phyloP scores from a whole-genome alignment of 2,888 invertebrate genomes.

The Ditylenchus weischeri region DNA sequence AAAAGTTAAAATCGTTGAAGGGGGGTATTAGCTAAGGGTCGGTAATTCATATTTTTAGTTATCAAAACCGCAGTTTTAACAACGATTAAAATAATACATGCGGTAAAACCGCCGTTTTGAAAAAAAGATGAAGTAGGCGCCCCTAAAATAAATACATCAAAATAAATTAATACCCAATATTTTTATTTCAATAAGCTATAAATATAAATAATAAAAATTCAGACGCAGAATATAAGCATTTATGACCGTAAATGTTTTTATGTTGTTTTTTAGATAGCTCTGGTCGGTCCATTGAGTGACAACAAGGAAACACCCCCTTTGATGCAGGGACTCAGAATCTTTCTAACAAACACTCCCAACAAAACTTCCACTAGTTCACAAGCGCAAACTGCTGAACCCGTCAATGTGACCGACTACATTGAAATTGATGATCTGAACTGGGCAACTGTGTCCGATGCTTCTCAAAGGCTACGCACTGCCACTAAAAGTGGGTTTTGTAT shows the following conservation, averaged over 20 bases:
- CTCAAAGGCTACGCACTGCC: conserved; percentile 22
- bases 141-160: too few species aligned
- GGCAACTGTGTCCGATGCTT: conserved; percentile 20
- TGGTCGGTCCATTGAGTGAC: conserved; percentile 14
- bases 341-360: not conserved
- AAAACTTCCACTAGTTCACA: conserved; percentile 7
- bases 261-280: conserved; percentile 13
- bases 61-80: too few species aligned
- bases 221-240: not conserved
- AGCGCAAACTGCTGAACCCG: not conserved
- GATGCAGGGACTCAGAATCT: not conserved
- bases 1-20: too few species aligned
- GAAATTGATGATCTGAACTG: conserved; percentile 26
- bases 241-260: too few species aligned
- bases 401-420: conserved; percentile 20
- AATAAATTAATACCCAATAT: too few species aligned
- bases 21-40: too few species aligned
- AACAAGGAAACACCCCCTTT: conserved; percentile 20
- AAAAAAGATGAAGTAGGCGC: too few species aligned
- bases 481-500: conserved; percentile 25
- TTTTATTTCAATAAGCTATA: too few species aligned
- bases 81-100: too few species aligned
- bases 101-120: too few species aligned
- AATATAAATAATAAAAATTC: not conserved
- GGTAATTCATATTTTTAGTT: too few species aligned